phyloP scores from a whole-genome alignment of 92 coral and sea anemone genomes.

The Meandrina meandrites region DNA sequence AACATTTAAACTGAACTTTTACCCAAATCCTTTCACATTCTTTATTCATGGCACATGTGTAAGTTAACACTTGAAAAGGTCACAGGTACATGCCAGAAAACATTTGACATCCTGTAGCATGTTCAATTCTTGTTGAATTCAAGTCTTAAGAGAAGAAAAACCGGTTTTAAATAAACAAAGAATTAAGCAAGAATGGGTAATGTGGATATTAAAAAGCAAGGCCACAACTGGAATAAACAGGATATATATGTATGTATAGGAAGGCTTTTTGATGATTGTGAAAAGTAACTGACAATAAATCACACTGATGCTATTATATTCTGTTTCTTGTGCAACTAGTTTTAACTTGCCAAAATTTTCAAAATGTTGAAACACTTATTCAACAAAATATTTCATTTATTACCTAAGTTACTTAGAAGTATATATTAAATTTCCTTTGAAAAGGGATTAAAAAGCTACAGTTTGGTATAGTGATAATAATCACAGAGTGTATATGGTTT shows the following conservation, averaged over 20 bases:
- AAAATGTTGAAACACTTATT: not conserved
- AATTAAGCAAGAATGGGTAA: slow-evolving; percentile 8
- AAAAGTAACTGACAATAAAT: not conserved
- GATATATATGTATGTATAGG: not conserved
- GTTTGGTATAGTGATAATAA: too few species aligned
- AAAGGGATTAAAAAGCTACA: too few species aligned
- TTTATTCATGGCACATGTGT: slow-evolving; percentile 1
- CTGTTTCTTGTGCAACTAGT: not conserved
- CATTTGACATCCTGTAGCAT: slow-evolving; percentile 2
- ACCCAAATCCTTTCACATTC: not conserved
- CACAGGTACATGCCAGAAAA: slow-evolving; percentile 38
- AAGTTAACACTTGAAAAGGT: slow-evolving; percentile 17
- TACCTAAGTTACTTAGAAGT: too few species aligned
- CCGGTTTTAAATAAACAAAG: slow-evolving; percentile 2
- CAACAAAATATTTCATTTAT: too few species aligned
- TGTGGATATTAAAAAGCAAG: not conserved
- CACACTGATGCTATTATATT: not conserved
- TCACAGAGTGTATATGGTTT: too few species aligned
- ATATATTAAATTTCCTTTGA: too few species aligned
- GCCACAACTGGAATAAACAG: not conserved
- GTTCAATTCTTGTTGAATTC: not conserved
- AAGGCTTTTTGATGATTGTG: not conserved
- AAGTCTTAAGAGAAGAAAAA: not conserved
- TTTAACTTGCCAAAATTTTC: not conserved
- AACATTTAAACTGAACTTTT: not conserved